These are phyloP conservation scores for Cervus canadensis DNA, from an alignment of 2,113 vertebrate genomes.

Conservation along the genomic window DNA sequence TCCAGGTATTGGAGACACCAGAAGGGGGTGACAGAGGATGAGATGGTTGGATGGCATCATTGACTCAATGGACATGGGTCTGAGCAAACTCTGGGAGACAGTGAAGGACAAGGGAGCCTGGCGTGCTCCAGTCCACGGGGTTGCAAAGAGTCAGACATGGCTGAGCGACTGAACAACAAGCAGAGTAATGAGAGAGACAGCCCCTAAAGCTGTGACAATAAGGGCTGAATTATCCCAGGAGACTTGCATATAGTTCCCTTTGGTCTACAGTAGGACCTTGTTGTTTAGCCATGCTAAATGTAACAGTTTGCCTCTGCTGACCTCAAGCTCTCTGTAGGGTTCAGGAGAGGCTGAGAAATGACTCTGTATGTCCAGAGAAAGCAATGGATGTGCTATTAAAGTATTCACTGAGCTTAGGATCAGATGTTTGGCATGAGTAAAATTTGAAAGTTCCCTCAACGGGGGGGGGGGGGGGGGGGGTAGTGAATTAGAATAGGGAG, in stretches of 20 bases:
- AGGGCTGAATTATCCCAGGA: neutral
- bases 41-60: neutral
- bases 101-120: neutral
- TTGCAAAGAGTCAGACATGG: neutral
- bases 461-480: neutral
- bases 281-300: neutral
- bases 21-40: neutral
- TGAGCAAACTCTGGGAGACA: neutral
- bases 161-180: neutral
- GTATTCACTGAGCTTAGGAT: neutral
- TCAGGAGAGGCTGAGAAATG: neutral
- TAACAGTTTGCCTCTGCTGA: neutral
- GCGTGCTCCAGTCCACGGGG: neutral
- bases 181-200: neutral
- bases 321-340: neutral
- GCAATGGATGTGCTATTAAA: neutral
- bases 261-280: neutral
- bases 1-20: accelerated
- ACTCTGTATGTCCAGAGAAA: neutral
- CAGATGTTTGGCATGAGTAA: neutral
- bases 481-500: neutral
- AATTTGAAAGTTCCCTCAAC: neutral
- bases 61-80: neutral
- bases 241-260: neutral
- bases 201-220: neutral